phyloP scores from a whole-genome alignment of 2,113 vertebrate species.

The Lucifuga dentata region DNA sequence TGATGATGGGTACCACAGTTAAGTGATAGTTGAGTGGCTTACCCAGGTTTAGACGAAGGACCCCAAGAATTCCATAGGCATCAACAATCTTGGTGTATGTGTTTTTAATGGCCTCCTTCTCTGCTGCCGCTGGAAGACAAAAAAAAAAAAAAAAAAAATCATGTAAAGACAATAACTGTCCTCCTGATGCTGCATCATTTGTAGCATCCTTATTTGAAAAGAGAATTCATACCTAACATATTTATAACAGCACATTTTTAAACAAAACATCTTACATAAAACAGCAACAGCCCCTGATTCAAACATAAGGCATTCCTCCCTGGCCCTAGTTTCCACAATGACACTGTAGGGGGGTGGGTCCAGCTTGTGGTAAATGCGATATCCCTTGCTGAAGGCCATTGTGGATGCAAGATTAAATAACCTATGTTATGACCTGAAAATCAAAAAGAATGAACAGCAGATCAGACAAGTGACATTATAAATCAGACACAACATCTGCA shows the following conservation, averaged over 20 bases:
- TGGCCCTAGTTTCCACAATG: constrained; percentile 92
- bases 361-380: constrained; percentile 95
- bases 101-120: constrained; percentile 95
- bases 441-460: constrained; percentile 3
- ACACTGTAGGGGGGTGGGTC: constrained; percentile 96
- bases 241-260: constrained; percentile 17
- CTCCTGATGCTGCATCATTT: neutral
- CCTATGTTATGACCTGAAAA: constrained; percentile 57
- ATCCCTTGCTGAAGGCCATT: constrained; percentile 99
- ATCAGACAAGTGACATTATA: neutral
- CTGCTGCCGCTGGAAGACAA: constrained; percentile 86
- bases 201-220: neutral
- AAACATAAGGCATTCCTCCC: constrained; percentile 97
- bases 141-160: constrained; percentile 38
- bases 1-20: neutral
- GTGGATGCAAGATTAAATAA: constrained; percentile 59
- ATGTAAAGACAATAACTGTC: neutral
- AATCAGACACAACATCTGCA: constrained; percentile 2
- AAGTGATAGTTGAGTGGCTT: constrained; percentile 68
- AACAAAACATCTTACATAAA: constrained; percentile 87
- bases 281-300: constrained; percentile 97
- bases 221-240: neutral
- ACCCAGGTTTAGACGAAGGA: constrained; percentile 96
- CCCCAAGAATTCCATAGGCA: constrained; percentile 95
- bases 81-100: constrained; percentile 94